Conservation (phyloP, 2,113 vertebrate genomes). For the Albula goreensis region DNA sequence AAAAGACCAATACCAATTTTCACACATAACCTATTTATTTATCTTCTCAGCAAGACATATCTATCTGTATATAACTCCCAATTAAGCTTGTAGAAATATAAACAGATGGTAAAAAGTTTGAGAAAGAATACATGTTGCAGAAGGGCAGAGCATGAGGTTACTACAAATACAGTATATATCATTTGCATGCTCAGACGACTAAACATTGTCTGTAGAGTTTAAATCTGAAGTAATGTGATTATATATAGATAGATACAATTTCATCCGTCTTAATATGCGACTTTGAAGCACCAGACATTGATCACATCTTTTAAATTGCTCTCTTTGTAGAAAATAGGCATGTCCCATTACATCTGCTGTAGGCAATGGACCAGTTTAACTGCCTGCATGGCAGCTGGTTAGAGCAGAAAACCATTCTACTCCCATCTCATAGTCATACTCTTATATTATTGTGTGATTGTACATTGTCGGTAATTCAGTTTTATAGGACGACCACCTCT, state of each 20-base stretch:
- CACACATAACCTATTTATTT: background rate
- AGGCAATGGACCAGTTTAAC: background rate
- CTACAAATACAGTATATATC: background rate
- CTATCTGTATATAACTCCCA: conserved; percentile 6
- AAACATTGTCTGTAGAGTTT: background rate
- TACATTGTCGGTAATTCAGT: conserved; percentile 9
- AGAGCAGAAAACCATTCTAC: background rate
- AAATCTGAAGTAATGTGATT: background rate
- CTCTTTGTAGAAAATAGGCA: background rate
- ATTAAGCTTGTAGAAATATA: conserved; percentile 6
- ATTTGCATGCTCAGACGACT: conserved; percentile 21
- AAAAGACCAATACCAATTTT: background rate
- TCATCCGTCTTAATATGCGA: background rate
- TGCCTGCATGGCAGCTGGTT: conserved; percentile 6
- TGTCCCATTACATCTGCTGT: background rate
- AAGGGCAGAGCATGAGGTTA: background rate
- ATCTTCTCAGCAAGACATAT: background rate
- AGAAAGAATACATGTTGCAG: background rate
- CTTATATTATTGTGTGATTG: conserved; percentile 5
- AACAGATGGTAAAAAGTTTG: background rate
- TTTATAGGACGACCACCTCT: background rate
- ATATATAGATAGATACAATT: conserved; percentile 6
- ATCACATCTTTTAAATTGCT: background rate
- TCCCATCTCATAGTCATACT: background rate
- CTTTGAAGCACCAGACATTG: background rate